Evolutionary conservation across 2,797 vertebrate genomes (phyloP), one percentile per base, ranked within the genome.

Genomic region (Hylomyscus alleni): DNA sequence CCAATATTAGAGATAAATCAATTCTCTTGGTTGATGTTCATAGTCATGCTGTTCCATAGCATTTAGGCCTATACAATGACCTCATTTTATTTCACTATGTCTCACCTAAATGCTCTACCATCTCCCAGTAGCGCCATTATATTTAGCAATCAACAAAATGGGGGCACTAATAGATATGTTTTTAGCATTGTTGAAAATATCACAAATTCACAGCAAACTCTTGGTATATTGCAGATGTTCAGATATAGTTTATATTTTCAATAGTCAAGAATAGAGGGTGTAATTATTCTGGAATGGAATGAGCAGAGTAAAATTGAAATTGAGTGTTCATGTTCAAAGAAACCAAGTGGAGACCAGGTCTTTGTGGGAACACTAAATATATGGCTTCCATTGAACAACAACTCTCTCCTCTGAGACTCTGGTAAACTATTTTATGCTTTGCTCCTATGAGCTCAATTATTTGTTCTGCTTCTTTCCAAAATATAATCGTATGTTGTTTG

Each of bases 101-200:
- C 58, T 34, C 26, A 9, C 69, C 77, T 52, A 12, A 56, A 76
- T 47, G 34, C 62, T 31, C 44, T 31, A 26, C 20, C 0, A 9
- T 22, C 69, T 67, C 47, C 47, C 72, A 65, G 19, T 10, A 84
- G 58, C 47, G 22, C 40, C 29, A 65, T 26, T 47, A 24, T 44
- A 50, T 44, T 77, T 69, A 82, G 22, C 56, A 58, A n/a, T 60
- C 56, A 76, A 75, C 29, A 80, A 78, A 65, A 80, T 75, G 6
- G 62, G 34, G n/a, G 54, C 65, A 89, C 47, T 54, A 81, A 69
- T n/a, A 44, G 58, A 1, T 73, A 37, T 14, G n/a, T 76, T 52
- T 84, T 40, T 11, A 80, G 73, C 76, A 4, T 52, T 84, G 8
- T 75, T 50, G 54, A 94, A 95, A 94, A 89, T 60, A 75, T 76